Evolutionary conservation across 1,140 invertebrate genomes (phyloP).

Genomic region (Hirudo medicinalis): DNA sequence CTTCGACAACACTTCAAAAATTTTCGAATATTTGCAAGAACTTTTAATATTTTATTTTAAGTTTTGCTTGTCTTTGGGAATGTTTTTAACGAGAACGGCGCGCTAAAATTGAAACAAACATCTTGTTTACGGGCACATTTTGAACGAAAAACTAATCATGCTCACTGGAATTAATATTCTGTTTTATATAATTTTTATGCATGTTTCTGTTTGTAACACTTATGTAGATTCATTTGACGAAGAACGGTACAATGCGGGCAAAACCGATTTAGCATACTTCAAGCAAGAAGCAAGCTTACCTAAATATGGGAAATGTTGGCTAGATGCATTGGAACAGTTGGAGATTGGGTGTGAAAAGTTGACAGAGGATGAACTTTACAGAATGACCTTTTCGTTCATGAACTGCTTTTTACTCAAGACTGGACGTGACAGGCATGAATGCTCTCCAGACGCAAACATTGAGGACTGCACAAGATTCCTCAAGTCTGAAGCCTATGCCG

Average conservation of each 20-base stretch:
- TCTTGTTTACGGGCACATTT: too few species aligned
- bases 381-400: conserved; percentile 50
- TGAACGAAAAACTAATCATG: too few species aligned
- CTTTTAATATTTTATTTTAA: too few species aligned
- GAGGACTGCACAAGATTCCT: conserved; percentile 47
- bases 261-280: conserved; percentile 31
- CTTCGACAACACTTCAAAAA: too few species aligned
- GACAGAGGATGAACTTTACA: conserved; percentile 49
- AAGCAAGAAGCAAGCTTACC: conserved; percentile 38
- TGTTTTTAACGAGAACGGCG: too few species aligned
- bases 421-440: conserved; percentile 45
- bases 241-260: conserved; percentile 28
- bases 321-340: conserved; percentile 44
- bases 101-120: too few species aligned
- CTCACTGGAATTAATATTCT: too few species aligned
- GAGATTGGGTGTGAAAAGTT: conserved; percentile 48
- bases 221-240: background rate
- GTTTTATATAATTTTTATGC: too few species aligned
- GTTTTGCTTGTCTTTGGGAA: too few species aligned
- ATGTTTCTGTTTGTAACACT: too few species aligned
- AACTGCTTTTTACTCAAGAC: conserved; percentile 55
- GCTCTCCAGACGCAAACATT: conserved; percentile 38
- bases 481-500: conserved; percentile 48
- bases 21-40: too few species aligned
- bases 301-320: conserved; percentile 53